These are phyloP conservation scores for Poeciliopsis prolifica DNA, from an alignment of 2,113 vertebrate genomes.

Conservation along the genomic window DNA sequence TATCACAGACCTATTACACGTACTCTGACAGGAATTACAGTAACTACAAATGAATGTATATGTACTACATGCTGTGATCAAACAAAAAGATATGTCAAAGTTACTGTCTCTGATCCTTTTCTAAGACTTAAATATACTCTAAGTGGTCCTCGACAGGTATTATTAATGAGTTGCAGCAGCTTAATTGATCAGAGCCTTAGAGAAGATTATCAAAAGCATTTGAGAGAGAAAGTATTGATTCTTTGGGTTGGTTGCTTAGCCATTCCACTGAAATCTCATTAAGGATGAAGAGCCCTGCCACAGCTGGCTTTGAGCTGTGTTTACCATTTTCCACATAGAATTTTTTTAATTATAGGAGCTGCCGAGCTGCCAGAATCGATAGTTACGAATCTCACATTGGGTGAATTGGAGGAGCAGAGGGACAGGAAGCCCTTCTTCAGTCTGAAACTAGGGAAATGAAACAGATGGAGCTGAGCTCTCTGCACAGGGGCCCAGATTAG, in stretches of 20 bases:
- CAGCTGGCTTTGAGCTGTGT: conserved; percentile 71
- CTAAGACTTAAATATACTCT: conserved; percentile 50
- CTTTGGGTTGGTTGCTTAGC: conserved; percentile 63
- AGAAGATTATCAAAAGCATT: conserved; percentile 79
- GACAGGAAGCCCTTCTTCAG: conserved; percentile 45
- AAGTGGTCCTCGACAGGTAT: conserved; percentile 59
- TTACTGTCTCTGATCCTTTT: conserved; percentile 47
- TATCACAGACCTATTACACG: conserved; percentile 15
- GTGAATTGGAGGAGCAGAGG: conserved; percentile 9
- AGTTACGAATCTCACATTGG: conserved; percentile 53
- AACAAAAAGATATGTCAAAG: conserved; percentile 34
- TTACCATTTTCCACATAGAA: conserved; percentile 70
- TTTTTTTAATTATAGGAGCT: conserved; percentile 72
- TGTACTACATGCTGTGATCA: conserved; percentile 9
- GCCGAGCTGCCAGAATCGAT: conserved; percentile 70
- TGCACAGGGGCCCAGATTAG: conserved; percentile 32
- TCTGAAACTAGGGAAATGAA: conserved; percentile 40
- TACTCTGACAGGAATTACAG: neutral
- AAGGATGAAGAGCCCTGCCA: conserved; percentile 67
- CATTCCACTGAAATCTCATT: conserved; percentile 77
- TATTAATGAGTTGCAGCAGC: conserved; percentile 74
- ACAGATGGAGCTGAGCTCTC: conserved; percentile 48
- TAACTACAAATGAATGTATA: conserved; percentile 24
- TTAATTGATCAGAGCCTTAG: conserved; percentile 73
- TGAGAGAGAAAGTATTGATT: conserved; percentile 74